Evolutionary conservation across 2,888 invertebrate species (phyloP).

Genomic region (Gibbula magus): DNA sequence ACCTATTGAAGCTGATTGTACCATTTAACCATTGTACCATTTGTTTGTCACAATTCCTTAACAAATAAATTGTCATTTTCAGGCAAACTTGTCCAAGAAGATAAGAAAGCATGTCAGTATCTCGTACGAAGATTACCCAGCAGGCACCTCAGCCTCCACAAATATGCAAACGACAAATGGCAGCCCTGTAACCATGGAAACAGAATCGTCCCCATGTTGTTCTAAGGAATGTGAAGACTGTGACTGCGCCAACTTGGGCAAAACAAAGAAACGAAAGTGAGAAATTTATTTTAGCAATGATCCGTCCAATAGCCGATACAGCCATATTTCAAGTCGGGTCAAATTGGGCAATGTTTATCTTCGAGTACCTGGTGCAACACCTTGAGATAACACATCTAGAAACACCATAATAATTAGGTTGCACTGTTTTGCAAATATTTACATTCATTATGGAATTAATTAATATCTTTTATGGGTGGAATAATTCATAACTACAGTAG

Average conservation of each 20-base stretch:
- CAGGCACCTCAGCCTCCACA: background rate
- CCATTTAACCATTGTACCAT: constrained; percentile 18
- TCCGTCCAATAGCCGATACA: too few species aligned
- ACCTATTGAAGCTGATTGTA: too few species aligned
- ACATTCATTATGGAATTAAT: too few species aligned
- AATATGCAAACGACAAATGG: background rate
- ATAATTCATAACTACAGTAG: too few species aligned
- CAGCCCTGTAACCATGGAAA: background rate
- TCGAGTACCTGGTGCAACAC: too few species aligned
- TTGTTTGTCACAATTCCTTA: background rate
- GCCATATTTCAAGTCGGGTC: too few species aligned
- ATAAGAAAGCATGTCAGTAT: constrained; percentile 41
- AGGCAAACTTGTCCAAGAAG: constrained; percentile 10
- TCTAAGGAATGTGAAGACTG: background rate
- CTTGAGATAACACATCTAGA: too few species aligned
- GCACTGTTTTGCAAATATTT: too few species aligned
- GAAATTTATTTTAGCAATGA: too few species aligned
- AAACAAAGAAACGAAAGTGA: constrained; percentile 18
- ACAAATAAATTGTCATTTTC: background rate
- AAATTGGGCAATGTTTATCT: too few species aligned
- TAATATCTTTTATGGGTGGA: too few species aligned
- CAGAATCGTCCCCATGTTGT: background rate
- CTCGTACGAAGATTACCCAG: constrained; percentile 40
- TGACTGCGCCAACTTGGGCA: background rate
- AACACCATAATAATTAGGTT: too few species aligned